Evolutionary conservation across 1,140 invertebrate genomes (phyloP).

Genomic region (Trichonephila clavipes): DNA sequence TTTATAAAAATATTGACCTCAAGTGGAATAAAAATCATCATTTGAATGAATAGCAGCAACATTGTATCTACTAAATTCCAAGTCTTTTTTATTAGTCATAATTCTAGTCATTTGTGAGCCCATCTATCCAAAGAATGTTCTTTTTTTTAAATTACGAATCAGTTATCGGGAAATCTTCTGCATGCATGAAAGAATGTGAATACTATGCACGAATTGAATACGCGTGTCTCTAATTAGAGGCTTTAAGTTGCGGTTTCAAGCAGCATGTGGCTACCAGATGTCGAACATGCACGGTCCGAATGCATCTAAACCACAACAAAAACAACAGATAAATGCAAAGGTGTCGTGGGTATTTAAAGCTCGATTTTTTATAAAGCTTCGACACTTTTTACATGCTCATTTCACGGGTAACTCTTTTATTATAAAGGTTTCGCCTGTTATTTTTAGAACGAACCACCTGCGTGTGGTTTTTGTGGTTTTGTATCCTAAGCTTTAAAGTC

Average conservation of each 20-base stretch:
- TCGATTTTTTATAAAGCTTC: neutral
- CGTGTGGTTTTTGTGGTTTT: conserved; percentile 66
- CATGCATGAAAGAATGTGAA: conserved; percentile 38
- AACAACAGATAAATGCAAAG: neutral
- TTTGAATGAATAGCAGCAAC: too few relatives aligned
- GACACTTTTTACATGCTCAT: neutral
- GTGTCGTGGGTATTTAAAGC: neutral
- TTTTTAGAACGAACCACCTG: conserved; percentile 46
- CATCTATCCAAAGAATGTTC: neutral
- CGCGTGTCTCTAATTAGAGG: conserved; percentile 30
- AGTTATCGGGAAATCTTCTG: neutral
- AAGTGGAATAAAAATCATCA: too few relatives aligned
- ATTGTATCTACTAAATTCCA: too few relatives aligned
- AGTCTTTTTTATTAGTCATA: neutral
- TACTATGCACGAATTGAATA: neutral
- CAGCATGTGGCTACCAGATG: conserved; percentile 36
- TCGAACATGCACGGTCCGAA: neutral
- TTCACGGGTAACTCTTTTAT: neutral
- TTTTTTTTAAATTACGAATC: conserved; percentile 1
- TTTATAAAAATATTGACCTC: too few relatives aligned
- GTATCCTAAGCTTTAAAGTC: neutral
- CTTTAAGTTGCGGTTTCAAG: conserved; percentile 18
- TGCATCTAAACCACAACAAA: neutral
- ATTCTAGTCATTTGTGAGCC: neutral
- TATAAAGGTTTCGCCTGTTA: neutral